Evolutionary conservation across 2,797 vertebrate species (phyloP).

Genomic region (Platyrinchus mystaceus): DNA sequence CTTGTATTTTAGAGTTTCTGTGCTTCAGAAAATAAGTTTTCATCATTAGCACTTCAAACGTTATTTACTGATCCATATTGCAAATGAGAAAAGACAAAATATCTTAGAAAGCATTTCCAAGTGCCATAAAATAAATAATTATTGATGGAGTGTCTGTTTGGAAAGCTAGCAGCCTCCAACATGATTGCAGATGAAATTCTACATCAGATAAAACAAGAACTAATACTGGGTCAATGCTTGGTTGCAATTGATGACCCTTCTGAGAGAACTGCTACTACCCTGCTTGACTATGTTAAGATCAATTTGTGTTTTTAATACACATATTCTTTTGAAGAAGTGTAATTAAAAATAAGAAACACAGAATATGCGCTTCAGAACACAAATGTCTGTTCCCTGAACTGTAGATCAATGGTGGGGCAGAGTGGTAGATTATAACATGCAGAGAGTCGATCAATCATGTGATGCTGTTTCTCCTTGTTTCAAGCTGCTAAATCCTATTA

Average conservation of each 20-base stretch:
- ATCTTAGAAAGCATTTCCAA: neutral
- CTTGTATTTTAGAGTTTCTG: neutral
- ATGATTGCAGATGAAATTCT: neutral
- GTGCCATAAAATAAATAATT: neutral
- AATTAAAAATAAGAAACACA: neutral
- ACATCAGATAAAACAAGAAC: neutral
- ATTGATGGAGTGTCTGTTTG: neutral
- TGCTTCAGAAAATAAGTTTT: neutral
- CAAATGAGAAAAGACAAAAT: neutral
- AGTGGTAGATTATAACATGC: neutral
- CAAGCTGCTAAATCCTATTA: constrained; percentile 23
- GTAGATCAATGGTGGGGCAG: neutral
- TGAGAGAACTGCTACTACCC: neutral
- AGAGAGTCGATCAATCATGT: neutral
- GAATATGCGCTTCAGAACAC: neutral
- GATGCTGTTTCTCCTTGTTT: neutral
- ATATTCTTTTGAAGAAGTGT: neutral
- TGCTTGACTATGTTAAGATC: neutral
- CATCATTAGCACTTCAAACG: neutral
- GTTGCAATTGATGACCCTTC: neutral
- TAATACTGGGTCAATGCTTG: neutral
- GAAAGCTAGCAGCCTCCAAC: neutral
- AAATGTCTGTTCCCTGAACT: neutral
- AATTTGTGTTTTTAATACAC: neutral
- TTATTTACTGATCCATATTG: neutral